phyloP scores from a whole-genome alignment of 2,113 vertebrate genomes.

The Channa maculata region DNA sequence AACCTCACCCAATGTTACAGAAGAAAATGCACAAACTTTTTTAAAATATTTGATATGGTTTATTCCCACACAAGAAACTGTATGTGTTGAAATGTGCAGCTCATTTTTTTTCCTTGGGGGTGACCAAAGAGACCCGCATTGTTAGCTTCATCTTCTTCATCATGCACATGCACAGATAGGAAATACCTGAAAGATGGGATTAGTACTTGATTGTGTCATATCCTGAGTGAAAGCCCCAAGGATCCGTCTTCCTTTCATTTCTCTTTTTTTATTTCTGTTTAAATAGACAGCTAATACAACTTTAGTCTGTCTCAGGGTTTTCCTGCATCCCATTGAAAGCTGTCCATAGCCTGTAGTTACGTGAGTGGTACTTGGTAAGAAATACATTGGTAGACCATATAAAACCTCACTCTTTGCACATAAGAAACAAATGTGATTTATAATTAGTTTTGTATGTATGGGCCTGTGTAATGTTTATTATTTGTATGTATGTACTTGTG shows the following conservation, averaged over 20 bases:
- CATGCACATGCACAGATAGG: not conserved
- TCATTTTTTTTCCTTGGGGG: not conserved
- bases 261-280: slow-evolving; percentile 1
- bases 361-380: not conserved
- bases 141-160: slow-evolving; percentile 20
- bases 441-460: not conserved
- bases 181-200: slow-evolving; percentile 12
- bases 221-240: slow-evolving; percentile 26
- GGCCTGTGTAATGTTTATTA: slow-evolving; percentile 4
- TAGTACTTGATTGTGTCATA: slow-evolving; percentile 36
- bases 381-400: not conserved
- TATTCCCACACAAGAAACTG: slow-evolving; percentile 18
- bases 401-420: not conserved
- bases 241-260: slow-evolving; percentile 8
- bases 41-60: slow-evolving; percentile 19
- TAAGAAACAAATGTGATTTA: not conserved
- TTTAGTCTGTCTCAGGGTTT: not conserved
- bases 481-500: not conserved
- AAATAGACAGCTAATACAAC: not conserved
- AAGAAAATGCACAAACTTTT: slow-evolving; percentile 6
- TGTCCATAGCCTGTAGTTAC: not conserved
- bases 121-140: slow-evolving; percentile 27
- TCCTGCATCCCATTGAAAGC: not conserved
- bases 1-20: slow-evolving; percentile 1
- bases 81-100: slow-evolving; percentile 30